Conservation (phyloP, 2,888 invertebrate genomes). For the Pelosia muscerda region DNA sequence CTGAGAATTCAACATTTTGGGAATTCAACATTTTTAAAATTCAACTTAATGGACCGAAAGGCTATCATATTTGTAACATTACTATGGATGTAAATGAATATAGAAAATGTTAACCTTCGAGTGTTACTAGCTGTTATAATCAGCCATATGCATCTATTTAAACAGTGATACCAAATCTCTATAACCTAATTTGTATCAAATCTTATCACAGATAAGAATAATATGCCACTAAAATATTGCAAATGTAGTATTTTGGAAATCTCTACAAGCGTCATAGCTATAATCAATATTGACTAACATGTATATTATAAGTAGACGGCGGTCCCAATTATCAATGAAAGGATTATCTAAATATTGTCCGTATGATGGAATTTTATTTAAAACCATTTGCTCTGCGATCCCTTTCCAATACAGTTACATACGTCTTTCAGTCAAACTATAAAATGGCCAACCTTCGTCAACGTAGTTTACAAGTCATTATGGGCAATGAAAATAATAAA, state of each 20-base stretch:
- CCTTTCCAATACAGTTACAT: too few relatives aligned
- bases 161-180: constrained; percentile 1
- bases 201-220: background rate
- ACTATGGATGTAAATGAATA: background rate
- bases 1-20: too few relatives aligned
- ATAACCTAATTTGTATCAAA: background rate
- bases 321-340: background rate
- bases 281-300: background rate
- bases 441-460: too few relatives aligned
- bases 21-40: too few relatives aligned
- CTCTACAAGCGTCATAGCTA: background rate
- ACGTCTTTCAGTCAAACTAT: too few relatives aligned
- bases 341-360: background rate
- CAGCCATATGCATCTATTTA: background rate
- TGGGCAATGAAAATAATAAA: background rate
- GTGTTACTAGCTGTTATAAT: background rate
- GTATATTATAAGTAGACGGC: background rate
- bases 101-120: background rate
- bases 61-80: too few relatives aligned
- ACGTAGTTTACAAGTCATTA: too few relatives aligned
- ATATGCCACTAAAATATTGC: background rate
- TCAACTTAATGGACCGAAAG: too few relatives aligned
- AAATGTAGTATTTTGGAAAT: background rate
- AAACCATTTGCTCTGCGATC: too few relatives aligned
- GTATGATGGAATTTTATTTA: too few relatives aligned